These are phyloP conservation scores for Perodicticus potto DNA, from an alignment of 2,797 vertebrate genomes.

Conservation along the genomic window DNA sequence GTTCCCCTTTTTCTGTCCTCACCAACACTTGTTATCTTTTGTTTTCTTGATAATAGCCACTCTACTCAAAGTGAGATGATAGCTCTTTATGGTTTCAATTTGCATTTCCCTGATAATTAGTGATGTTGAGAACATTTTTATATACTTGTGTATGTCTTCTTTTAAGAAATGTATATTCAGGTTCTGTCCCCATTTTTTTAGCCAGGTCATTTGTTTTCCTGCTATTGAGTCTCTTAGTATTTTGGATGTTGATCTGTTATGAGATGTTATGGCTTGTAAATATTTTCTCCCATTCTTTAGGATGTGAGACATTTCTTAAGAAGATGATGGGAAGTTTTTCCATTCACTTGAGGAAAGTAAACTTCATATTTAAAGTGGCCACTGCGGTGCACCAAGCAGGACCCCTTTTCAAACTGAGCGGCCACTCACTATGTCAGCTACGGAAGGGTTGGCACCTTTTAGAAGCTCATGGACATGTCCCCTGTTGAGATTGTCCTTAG, in stretches of 20 bases:
- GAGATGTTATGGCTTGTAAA: neutral
- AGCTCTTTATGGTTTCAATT: neutral
- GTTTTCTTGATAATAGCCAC: neutral
- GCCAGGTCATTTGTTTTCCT: neutral
- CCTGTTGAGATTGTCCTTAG: neutral
- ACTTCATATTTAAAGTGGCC: neutral
- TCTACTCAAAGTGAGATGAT: neutral
- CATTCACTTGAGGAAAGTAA: neutral
- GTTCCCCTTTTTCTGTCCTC: neutral
- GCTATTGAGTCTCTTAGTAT: neutral
- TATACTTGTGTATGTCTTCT: neutral
- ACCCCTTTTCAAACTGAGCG: neutral
- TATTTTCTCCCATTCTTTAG: neutral
- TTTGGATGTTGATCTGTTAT: neutral
- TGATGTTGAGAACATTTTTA: no score
- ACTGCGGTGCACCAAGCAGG: neutral
- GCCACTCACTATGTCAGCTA: neutral
- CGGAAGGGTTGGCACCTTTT: neutral
- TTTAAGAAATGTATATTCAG: neutral
- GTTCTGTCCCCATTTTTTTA: neutral
- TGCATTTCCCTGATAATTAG: neutral
- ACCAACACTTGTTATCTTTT: neutral
- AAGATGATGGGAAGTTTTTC: neutral
- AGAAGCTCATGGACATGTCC: rapidly evolving
- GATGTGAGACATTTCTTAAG: neutral